These are phyloP conservation scores for Lepisosteus oculatus DNA, from an alignment of 2,113 vertebrate genomes.

Conservation along the genomic window DNA sequence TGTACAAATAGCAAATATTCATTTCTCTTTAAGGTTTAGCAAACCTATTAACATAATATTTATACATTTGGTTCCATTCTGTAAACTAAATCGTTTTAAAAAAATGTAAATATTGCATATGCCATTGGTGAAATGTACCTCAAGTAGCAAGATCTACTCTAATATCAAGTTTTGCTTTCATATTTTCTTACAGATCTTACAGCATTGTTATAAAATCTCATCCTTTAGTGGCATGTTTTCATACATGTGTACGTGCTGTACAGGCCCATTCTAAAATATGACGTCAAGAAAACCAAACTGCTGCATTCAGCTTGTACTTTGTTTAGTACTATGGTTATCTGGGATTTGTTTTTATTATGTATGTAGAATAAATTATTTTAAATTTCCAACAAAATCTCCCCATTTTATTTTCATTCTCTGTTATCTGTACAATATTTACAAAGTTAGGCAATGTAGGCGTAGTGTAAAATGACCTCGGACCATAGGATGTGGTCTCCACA, in stretches of 20 bases:
- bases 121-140: slow-evolving; percentile 87
- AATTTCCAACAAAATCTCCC: slow-evolving; percentile 45
- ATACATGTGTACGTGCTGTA: slow-evolving; percentile 38
- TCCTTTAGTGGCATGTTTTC: slow-evolving; percentile 61
- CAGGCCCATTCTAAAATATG: slow-evolving; percentile 55
- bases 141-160: slow-evolving; percentile 66
- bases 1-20: slow-evolving; percentile 87
- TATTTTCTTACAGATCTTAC: slow-evolving; percentile 52
- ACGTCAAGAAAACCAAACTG: slow-evolving; percentile 46
- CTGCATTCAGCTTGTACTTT: slow-evolving; percentile 66
- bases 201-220: slow-evolving; percentile 69
- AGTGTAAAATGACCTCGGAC: slow-evolving; percentile 57
- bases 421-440: slow-evolving; percentile 56
- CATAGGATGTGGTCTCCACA: slow-evolving; percentile 32
- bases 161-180: slow-evolving; percentile 57
- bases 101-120: slow-evolving; percentile 98
- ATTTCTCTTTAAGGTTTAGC: slow-evolving; percentile 76
- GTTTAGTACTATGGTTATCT: slow-evolving; percentile 65
- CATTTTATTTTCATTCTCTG: slow-evolving; percentile 48
- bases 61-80: slow-evolving; percentile 96
- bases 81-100: slow-evolving; percentile 88
- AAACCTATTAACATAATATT: slow-evolving; percentile 82
- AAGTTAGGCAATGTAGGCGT: slow-evolving; percentile 46
- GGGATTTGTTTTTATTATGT: slow-evolving; percentile 56
- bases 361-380: slow-evolving; percentile 58